Conservation (phyloP, 2,888 invertebrate genomes). For the Limnephilus auricula region DNA sequence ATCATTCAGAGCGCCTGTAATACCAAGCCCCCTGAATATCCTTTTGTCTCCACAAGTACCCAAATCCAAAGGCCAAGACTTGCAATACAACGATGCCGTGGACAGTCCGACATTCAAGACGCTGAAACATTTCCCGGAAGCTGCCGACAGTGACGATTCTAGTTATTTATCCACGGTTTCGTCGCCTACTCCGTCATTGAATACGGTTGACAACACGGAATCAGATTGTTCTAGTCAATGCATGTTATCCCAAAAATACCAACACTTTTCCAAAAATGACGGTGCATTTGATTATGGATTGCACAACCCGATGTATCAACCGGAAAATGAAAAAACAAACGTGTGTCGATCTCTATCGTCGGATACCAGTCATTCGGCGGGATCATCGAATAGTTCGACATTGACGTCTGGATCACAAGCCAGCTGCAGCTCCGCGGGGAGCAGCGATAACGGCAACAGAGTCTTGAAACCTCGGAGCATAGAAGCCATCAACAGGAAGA, state of each 20-base stretch:
- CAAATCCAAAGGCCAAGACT: conserved; percentile 68
- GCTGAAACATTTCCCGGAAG: conserved; percentile 58
- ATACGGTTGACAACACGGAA: conserved; percentile 79
- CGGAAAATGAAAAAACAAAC: conserved; percentile 73
- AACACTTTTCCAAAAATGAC: conserved; percentile 74
- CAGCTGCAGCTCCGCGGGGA: conserved; percentile 82
- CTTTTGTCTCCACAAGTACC: conserved; percentile 62
- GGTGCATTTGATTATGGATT: conserved; percentile 55
- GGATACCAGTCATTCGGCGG: conserved; percentile 84
- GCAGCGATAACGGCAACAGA: conserved; percentile 81
- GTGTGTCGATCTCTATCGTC: conserved; percentile 84
- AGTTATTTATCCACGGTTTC: conserved; percentile 86
- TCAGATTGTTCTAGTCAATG: conserved; percentile 77
- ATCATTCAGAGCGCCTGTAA: conserved; percentile 63
- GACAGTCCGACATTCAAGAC: conserved; percentile 55
- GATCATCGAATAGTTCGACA: conserved; percentile 84
- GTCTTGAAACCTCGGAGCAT: conserved; percentile 88
- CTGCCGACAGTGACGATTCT: conserved; percentile 89
- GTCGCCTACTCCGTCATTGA: conserved; percentile 86
- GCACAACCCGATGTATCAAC: conserved; percentile 42
- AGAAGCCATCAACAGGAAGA: conserved; percentile 90
- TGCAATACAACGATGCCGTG: conserved; percentile 70
- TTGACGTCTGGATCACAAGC: conserved; percentile 86
- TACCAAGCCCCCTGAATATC: conserved; percentile 59
- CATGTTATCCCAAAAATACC: conserved; percentile 69